Conservation (phyloP, 2,113 vertebrate genomes). For the Lepus timidus region DNA sequence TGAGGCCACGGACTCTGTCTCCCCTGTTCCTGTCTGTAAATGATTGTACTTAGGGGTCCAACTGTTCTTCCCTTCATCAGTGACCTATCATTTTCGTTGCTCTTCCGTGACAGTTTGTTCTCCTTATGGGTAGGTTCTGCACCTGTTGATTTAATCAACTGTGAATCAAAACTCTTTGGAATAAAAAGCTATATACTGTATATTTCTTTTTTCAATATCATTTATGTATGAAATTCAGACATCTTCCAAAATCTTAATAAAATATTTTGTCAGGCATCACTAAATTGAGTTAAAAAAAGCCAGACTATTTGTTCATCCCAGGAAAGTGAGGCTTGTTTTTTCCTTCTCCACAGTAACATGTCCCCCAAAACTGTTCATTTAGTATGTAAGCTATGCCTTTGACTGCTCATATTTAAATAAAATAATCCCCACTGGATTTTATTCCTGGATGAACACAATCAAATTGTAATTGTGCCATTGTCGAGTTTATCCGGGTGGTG, state of each 20-base stretch:
- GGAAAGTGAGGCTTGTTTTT: background rate
- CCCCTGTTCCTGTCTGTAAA: no score
- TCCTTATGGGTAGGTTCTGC: no score
- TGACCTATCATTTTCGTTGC: background rate
- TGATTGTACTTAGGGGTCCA: no score
- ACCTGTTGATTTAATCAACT: no score
- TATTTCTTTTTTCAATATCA: background rate
- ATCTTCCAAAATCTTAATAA: background rate
- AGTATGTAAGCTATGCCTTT: background rate
- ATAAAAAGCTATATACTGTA: no score
- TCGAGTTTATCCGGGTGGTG: background rate
- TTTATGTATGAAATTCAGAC: background rate
- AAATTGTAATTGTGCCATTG: background rate
- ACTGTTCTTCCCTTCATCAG: background rate
- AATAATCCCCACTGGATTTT: background rate
- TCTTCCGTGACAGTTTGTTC: background rate
- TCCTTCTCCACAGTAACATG: background rate
- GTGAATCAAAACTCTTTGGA: no score
- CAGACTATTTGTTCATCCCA: background rate
- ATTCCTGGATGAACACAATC: background rate
- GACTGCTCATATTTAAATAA: slow-evolving; percentile 15
- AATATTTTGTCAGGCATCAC: background rate
- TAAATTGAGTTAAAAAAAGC: background rate
- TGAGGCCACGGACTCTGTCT: background rate
- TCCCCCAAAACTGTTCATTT: background rate